Percentiles rank a stretch among this genome's conserved stretches.
These are phyloP conservation scores for Tenualosa ilisha DNA, from an alignment of 2,797 vertebrate genomes.

Conservation along the genomic window DNA sequence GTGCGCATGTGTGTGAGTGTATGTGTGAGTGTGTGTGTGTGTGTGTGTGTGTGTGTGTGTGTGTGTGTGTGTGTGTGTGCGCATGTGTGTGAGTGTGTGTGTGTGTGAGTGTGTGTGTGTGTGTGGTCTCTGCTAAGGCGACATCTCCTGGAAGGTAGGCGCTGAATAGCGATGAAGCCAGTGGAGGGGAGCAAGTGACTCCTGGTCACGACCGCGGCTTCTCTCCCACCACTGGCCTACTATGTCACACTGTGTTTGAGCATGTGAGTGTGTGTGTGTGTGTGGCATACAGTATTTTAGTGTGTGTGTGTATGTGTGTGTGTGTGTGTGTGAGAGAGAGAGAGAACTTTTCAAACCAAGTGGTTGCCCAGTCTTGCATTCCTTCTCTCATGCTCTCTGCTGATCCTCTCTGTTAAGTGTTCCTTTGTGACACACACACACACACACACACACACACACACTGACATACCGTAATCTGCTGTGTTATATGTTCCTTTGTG, in stretches of 20 bases:
- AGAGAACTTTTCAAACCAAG: too few species aligned
- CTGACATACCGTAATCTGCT: too few species aligned
- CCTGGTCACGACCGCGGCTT: neutral
- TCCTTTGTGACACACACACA: too few species aligned
- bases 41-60: neutral
- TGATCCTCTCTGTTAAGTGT: too few species aligned
- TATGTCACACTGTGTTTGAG: neutral
- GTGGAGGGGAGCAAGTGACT: neutral
- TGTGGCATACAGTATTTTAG: neutral
- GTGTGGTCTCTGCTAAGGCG: neutral
- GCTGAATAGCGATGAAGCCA: neutral
- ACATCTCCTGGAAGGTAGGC: neutral
- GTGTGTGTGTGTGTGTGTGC: slow-evolving; percentile 1
- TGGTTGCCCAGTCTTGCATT: neutral
- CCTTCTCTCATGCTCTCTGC: neutral
- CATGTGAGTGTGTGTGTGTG: neutral
- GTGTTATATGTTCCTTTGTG: too few species aligned
- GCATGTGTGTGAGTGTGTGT: too few species aligned
- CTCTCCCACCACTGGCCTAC: neutral
- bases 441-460: too few species aligned
- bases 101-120: neutral
- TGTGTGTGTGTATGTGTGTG: neutral
- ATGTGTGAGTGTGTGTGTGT: neutral
- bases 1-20: too few species aligned
- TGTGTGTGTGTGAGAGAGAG: neutral